Evolutionary conservation across 2,797 vertebrate species (phyloP).

Genomic region (Phalloptychus januarius): DNA sequence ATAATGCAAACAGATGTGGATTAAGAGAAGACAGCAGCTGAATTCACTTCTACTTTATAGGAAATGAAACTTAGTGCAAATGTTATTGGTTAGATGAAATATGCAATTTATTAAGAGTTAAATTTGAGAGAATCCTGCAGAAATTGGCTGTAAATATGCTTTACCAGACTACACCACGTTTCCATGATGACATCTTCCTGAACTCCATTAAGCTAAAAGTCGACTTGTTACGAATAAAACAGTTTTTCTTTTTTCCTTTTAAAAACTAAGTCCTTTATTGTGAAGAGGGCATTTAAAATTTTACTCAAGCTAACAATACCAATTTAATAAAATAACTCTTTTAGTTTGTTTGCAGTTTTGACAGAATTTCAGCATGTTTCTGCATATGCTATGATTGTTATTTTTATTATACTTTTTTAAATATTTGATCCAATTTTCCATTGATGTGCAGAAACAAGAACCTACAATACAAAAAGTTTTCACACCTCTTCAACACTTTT

Average conservation of each 20-base stretch:
- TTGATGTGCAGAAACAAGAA: no score
- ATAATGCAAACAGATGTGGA: slow-evolving; percentile 42
- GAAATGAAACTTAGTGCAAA: slow-evolving; percentile 21
- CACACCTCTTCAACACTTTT: no score
- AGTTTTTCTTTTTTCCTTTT: neutral
- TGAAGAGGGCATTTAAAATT: neutral
- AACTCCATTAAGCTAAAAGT: neutral
- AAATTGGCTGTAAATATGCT: neutral
- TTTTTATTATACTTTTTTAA: neutral
- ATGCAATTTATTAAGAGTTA: neutral
- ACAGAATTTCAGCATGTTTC: neutral
- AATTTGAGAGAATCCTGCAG: neutral
- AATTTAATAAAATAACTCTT: no score
- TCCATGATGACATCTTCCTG: neutral
- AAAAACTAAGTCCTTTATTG: neutral
- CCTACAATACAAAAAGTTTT: no score
- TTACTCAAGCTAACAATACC: neutral
- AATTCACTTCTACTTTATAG: slow-evolving; percentile 7
- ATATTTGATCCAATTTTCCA: neutral
- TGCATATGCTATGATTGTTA: neutral
- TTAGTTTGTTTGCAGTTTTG: neutral
- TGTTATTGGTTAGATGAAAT: neutral
- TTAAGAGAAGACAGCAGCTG: slow-evolving; percentile 21
- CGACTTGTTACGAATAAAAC: neutral
- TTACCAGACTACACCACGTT: neutral